phyloP scores from a whole-genome alignment of 2,888 invertebrate species.

The Noctua comes region DNA sequence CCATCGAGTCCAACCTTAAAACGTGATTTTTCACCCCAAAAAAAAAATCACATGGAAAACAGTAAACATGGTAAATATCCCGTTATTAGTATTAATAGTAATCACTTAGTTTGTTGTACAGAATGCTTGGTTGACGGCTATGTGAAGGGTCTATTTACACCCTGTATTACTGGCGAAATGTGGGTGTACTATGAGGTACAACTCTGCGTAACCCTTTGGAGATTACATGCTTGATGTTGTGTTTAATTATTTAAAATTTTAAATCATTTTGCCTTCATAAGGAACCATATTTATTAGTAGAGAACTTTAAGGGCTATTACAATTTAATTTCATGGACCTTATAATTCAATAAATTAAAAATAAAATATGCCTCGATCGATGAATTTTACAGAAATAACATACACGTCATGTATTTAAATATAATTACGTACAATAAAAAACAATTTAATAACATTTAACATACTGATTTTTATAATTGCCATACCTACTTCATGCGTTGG shows the following conservation, averaged over 20 bases:
- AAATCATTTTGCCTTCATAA: background rate
- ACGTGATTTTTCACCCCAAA: too few species aligned
- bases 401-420: slow-evolving; percentile 38
- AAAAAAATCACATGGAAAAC: too few species aligned
- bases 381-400: slow-evolving; percentile 18
- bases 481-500: slow-evolving; percentile 11
- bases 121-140: too few species aligned
- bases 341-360: slow-evolving; percentile 43
- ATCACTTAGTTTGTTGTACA: too few species aligned
- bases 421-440: slow-evolving; percentile 45
- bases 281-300: background rate
- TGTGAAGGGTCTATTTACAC: too few species aligned
- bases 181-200: background rate
- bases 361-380: slow-evolving; percentile 28
- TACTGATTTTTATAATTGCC: slow-evolving; percentile 47
- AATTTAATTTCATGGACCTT: slow-evolving; percentile 32
- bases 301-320: slow-evolving; percentile 6
- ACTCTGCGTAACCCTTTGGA: background rate
- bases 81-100: too few species aligned
- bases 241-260: too few species aligned
- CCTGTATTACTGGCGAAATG: background rate
- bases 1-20: too few species aligned
- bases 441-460: slow-evolving; percentile 42
- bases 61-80: too few species aligned
- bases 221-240: background rate